These are phyloP conservation scores for Umimayanthus kanabou DNA, from an alignment of 92 coral and sea anemone species.

Conservation along the genomic window DNA sequence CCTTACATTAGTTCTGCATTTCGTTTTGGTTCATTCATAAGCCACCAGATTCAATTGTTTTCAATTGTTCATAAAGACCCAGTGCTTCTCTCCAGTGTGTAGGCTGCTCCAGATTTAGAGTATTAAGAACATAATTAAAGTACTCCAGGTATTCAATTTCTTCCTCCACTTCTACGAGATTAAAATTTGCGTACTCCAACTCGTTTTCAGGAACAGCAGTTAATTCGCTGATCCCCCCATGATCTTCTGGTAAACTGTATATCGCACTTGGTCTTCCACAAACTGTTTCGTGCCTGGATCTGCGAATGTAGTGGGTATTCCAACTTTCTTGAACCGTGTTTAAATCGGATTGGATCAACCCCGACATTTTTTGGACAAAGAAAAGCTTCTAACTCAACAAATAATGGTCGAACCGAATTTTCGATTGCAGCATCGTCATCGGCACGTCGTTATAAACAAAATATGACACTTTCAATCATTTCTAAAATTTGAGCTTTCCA, in stretches of 20 bases:
- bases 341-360: constrained; percentile 33
- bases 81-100: constrained; percentile 38
- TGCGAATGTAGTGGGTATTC: constrained; percentile 45
- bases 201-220: constrained; percentile 38
- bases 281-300: constrained; percentile 37
- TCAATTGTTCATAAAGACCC: too few relatives aligned
- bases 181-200: constrained; percentile 39
- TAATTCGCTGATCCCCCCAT: constrained; percentile 21
- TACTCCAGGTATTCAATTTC: constrained; percentile 38
- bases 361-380: too few relatives aligned
- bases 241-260: constrained; percentile 22
- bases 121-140: constrained; percentile 23
- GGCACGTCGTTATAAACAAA: too few relatives aligned
- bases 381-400: too few relatives aligned
- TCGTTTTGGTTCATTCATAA: not conserved
- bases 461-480: too few relatives aligned
- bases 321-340: constrained; percentile 45
- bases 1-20: not conserved
- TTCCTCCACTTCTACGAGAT: constrained; percentile 29
- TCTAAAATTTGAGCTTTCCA: too few relatives aligned
- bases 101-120: constrained; percentile 36
- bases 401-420: too few relatives aligned
- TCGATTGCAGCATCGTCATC: too few relatives aligned
- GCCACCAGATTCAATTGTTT: constrained; percentile 3
- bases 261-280: constrained; percentile 37